Evolutionary conservation across 2,797 vertebrate genomes (phyloP).

Genomic region (Poecilia wingei): DNA sequence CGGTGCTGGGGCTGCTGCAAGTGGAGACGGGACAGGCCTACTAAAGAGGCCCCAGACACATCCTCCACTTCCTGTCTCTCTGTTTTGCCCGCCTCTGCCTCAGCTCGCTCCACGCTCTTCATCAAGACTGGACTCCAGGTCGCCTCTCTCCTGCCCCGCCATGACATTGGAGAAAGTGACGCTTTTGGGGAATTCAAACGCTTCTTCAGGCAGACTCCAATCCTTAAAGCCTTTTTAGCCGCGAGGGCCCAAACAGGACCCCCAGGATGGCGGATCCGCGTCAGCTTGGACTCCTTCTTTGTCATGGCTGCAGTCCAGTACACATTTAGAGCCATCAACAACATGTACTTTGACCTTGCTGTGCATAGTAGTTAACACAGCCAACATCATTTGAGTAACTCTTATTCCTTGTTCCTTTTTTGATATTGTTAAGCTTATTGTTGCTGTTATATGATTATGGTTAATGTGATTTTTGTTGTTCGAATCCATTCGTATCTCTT

Average conservation of each 20-base stretch:
- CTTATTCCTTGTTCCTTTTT: slow-evolving; percentile 73
- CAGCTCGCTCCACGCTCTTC: slow-evolving; percentile 46
- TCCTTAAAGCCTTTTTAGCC: slow-evolving; percentile 22
- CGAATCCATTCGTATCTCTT: slow-evolving; percentile 78
- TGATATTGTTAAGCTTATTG: slow-evolving; percentile 81
- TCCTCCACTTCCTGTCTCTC: slow-evolving; percentile 13
- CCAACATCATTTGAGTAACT: slow-evolving; percentile 76
- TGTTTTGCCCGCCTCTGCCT: slow-evolving; percentile 15
- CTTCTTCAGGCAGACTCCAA: neutral
- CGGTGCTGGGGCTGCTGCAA: slow-evolving; percentile 95
- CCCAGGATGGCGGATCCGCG: slow-evolving; percentile 27
- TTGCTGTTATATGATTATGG: slow-evolving; percentile 80
- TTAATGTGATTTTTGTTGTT: slow-evolving; percentile 80
- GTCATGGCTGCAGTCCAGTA: slow-evolving; percentile 64
- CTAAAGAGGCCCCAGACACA: slow-evolving; percentile 66
- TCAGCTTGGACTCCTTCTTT: slow-evolving; percentile 46
- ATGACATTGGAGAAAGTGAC: slow-evolving; percentile 55
- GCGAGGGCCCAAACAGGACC: slow-evolving; percentile 46
- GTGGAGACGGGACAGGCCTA: slow-evolving; percentile 99
- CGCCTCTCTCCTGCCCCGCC: slow-evolving; percentile 39
- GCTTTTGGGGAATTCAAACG: slow-evolving; percentile 36
- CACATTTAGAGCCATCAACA: slow-evolving; percentile 70
- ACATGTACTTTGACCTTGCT: slow-evolving; percentile 75
- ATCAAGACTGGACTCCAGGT: slow-evolving; percentile 61
- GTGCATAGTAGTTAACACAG: slow-evolving; percentile 82